Base-by-base conservation (phyloP, 2,888 invertebrate species). In the Chrysomela aeneicollis region DNA sequence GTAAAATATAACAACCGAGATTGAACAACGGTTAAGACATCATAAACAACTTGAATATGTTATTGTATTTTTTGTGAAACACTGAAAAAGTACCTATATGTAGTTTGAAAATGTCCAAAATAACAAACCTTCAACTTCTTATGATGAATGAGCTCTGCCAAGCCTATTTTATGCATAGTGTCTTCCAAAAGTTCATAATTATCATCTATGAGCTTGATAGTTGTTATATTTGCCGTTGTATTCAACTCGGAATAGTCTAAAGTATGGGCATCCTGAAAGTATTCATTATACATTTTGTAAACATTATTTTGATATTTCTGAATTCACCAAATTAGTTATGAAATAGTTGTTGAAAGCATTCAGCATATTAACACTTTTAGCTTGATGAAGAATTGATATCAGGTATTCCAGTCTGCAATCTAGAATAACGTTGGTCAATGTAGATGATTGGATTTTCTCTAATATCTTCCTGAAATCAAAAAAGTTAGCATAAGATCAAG, bases 281-380 rank as follows among this genome's bases (percentile, higher is more conserved):
- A 15, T 53, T 50, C 26, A 26, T 26, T 26, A 5, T 3, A 26
- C 6, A 26, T 26, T 26, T 26, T 5, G 26, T 26, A 26, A 26
- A 5, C 26, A 26, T 26, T 26, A 26, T 26, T 26, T 26, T 47
- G 22, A n/a, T 21, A 1, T 21, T 52, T 15, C 12, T 10, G 50
- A 54, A 74, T 80, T 82, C 82, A 90, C 90, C 83, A 90, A 77
- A 49, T 86, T 85, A 0, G 89, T 88, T 50, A 90, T 78, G 52
- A 90, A 83, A 73, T 87, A 89, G 73, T 85, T 87, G 82, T 92
- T 90, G 46, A 74, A 75, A 75, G 91, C 89, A 3, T 90, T 91
- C 71, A 95, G 85, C 83, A 96, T 87, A 66, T 92, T 91, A 5
- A 96, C 88, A 80, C 92, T 89, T 70, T 89, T 86, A 0, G 95